Evolutionary conservation across 2,113 vertebrate genomes (phyloP).

Genomic region (Rutilus rutilus): DNA sequence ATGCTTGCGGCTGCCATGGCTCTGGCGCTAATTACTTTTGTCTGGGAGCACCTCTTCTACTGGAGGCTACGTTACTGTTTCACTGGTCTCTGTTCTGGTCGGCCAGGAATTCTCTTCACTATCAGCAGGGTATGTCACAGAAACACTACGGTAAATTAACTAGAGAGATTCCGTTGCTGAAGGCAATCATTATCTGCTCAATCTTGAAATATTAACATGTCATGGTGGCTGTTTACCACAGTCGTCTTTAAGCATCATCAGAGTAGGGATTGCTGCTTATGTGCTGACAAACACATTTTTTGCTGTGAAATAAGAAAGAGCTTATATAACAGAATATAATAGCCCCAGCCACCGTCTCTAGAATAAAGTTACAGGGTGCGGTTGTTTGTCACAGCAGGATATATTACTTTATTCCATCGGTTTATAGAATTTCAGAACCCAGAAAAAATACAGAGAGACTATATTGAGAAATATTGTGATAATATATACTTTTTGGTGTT

Average conservation of each 20-base stretch:
- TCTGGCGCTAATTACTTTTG: conserved; percentile 92
- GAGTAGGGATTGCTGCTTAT: conserved; percentile 18
- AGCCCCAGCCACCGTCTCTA: not conserved
- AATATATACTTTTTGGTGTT: conserved; percentile 31
- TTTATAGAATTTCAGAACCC: conserved; percentile 25
- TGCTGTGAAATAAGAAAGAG: conserved; percentile 23
- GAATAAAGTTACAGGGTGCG: conserved; percentile 18
- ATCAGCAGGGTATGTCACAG: conserved; percentile 91
- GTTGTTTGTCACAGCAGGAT: conserved; percentile 42
- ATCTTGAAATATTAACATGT: conserved; percentile 29
- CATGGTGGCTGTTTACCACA: conserved; percentile 11
- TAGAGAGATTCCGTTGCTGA: not conserved
- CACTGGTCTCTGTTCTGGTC: conserved; percentile 90
- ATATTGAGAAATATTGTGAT: conserved; percentile 35
- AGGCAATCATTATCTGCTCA: conserved; percentile 19
- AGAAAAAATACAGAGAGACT: conserved; percentile 12
- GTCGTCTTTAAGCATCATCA: conserved; percentile 4
- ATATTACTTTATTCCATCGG: conserved; percentile 22
- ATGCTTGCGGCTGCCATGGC: conserved; percentile 98
- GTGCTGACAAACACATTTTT: conserved; percentile 21
- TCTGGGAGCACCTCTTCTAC: conserved; percentile 97
- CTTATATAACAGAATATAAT: conserved; percentile 28
- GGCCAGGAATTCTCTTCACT: conserved; percentile 90
- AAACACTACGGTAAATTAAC: conserved; percentile 23
- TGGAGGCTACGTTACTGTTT: conserved; percentile 98